A percentile compares a stretch with the other conserved stretches of the same genome.
These are phyloP conservation scores for Rotaria magnacalcarata DNA, from an alignment of 2,888 invertebrate species.

Conservation along the genomic window DNA sequence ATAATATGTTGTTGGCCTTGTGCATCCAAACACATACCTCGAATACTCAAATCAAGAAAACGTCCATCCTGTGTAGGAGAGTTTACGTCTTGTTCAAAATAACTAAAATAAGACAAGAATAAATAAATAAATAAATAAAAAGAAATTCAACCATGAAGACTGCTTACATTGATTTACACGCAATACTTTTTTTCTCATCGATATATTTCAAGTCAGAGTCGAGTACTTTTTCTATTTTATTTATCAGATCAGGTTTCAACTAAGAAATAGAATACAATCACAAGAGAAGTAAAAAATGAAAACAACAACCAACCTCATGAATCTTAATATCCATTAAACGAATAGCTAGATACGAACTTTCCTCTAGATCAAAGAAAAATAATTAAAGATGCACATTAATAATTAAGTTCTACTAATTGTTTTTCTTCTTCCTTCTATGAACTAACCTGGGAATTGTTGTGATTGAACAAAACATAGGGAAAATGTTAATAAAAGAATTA, in stretches of 20 bases:
- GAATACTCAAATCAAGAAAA: constrained; percentile 3
- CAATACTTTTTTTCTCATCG: background rate
- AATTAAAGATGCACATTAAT: background rate
- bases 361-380: background rate
- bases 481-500: background rate
- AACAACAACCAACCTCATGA: background rate
- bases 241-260: background rate
- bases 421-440: background rate
- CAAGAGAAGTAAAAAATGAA: background rate
- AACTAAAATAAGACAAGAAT: background rate
- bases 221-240: background rate
- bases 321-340: background rate
- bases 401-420: no score
- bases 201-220: background rate
- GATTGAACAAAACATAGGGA: background rate
- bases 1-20: background rate
- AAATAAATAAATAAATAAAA: background rate
- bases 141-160: background rate
- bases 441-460: background rate
- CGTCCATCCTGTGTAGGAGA: background rate
- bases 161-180: constrained; percentile 10
- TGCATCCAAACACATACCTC: background rate
- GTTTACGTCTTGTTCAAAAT: background rate
- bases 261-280: background rate
- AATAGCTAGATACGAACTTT: background rate